phyloP scores from a whole-genome alignment of 2,888 invertebrate genomes.

The Dasysyrphus tricinctus region DNA sequence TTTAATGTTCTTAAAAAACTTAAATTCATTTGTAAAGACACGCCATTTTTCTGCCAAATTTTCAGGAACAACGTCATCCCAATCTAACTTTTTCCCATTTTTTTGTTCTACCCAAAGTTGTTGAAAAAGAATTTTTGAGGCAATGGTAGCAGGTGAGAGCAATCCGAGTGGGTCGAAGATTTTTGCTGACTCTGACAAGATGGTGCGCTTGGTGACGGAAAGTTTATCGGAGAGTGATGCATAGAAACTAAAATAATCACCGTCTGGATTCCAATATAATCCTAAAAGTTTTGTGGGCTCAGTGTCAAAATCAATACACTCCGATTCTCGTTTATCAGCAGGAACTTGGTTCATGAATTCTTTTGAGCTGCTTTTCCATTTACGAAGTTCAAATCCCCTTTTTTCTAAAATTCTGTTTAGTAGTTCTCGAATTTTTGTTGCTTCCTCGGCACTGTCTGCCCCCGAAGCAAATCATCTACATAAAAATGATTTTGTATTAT shows the following conservation, averaged over 20 bases:
- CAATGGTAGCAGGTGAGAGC: constrained; percentile 5
- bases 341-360: constrained; percentile 5
- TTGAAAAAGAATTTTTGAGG: constrained; percentile 6
- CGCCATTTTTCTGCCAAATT: constrained; percentile 4
- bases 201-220: constrained; percentile 12
- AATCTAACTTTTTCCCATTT: background rate
- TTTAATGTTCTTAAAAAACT: constrained; percentile 16
- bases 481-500: constrained; percentile 31
- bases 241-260: constrained; percentile 18
- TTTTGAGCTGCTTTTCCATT: constrained; percentile 15
- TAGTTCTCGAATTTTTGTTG: constrained; percentile 10
- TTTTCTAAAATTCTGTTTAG: background rate
- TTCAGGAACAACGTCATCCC: constrained; percentile 9
- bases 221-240: background rate
- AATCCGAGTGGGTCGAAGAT: constrained; percentile 15
- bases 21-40: constrained; percentile 12
- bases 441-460: constrained; percentile 20
- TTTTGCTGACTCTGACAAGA: constrained; percentile 1
- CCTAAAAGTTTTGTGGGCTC: constrained; percentile 20
- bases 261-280: constrained; percentile 10
- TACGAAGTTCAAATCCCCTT: constrained; percentile 11
- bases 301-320: constrained; percentile 14
- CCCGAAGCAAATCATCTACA: constrained; percentile 31
- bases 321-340: constrained; percentile 1
- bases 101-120: constrained; percentile 4